These are phyloP conservation scores for Aplocera efformata DNA, from an alignment of 2,888 invertebrate genomes.

Conservation along the genomic window DNA sequence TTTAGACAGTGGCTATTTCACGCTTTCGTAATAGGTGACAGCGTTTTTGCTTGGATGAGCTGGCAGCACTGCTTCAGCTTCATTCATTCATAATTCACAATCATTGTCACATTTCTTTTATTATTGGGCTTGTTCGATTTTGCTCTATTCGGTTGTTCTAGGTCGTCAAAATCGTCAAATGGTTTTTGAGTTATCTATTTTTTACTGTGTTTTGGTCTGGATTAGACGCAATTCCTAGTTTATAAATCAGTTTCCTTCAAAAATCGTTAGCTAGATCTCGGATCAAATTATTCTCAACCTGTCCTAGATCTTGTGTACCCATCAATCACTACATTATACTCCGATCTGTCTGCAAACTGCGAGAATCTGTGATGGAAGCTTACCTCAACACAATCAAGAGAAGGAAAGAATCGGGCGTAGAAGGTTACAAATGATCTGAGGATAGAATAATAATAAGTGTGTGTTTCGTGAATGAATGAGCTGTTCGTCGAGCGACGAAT, in stretches of 20 bases:
- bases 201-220: conserved; percentile 56
- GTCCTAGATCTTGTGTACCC: conserved; percentile 39
- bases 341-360: conserved; percentile 17
- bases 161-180: conserved; percentile 37
- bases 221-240: conserved; percentile 42
- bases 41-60: too few relatives aligned
- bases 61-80: too few relatives aligned
- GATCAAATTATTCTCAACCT: conserved; percentile 21
- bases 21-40: too few relatives aligned
- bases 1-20: too few relatives aligned
- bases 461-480: conserved; percentile 37
- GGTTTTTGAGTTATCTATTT: conserved; percentile 52
- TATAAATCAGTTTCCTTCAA: conserved; percentile 27
- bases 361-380: conserved; percentile 70
- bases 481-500: conserved; percentile 59
- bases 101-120: too few relatives aligned
- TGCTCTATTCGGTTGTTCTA: conserved; percentile 30
- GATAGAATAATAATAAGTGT: conserved; percentile 31
- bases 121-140: conserved; percentile 39
- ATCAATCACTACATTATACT: conserved; percentile 38
- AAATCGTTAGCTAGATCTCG: conserved; percentile 27
- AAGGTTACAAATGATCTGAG: conserved; percentile 70
- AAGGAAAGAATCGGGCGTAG: conserved; percentile 64
- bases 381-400: conserved; percentile 55
- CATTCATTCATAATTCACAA: too few relatives aligned